A percentile compares a stretch with the other conserved stretches of the same genome.
These are phyloP conservation scores for Hydrozoanthus tunicans DNA, from an alignment of 64 coral and sea anemone genomes.

Conservation along the genomic window DNA sequence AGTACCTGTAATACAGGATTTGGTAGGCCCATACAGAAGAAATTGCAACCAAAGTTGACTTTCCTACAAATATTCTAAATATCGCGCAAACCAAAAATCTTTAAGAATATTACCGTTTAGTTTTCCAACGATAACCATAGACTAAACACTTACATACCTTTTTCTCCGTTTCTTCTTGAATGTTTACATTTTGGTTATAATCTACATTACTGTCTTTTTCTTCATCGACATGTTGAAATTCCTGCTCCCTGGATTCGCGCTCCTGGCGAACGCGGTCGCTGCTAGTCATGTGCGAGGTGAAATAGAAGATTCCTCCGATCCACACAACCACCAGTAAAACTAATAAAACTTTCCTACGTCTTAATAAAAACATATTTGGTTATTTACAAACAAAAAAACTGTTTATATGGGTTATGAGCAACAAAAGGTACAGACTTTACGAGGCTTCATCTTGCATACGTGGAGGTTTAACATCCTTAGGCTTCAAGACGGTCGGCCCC, in stretches of 20 bases:
- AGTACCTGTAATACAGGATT: too few species aligned
- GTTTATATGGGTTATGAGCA: background rate
- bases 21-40: too few species aligned
- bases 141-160: conserved; percentile 22
- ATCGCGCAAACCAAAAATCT: too few species aligned
- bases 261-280: conserved; percentile 14
- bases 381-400: conserved; percentile 53
- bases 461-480: conserved; percentile 24
- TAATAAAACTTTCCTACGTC: conserved; percentile 84
- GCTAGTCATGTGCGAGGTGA: conserved; percentile 54
- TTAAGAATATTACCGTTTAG: too few species aligned
- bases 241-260: conserved; percentile 18
- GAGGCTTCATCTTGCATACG: conserved; percentile 55
- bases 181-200: background rate
- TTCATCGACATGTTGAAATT: background rate
- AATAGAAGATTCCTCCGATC: conserved; percentile 86
- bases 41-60: too few species aligned
- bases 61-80: too few species aligned
- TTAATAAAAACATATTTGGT: conserved; percentile 73
- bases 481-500: too few species aligned
- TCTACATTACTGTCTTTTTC: conserved; percentile 45
- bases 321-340: conserved; percentile 79
- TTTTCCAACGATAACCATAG: background rate
- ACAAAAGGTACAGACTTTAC: conserved; percentile 16
- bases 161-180: background rate